Evolutionary conservation across 2,113 vertebrate species (phyloP).

Genomic region (Pelusios castaneus): DNA sequence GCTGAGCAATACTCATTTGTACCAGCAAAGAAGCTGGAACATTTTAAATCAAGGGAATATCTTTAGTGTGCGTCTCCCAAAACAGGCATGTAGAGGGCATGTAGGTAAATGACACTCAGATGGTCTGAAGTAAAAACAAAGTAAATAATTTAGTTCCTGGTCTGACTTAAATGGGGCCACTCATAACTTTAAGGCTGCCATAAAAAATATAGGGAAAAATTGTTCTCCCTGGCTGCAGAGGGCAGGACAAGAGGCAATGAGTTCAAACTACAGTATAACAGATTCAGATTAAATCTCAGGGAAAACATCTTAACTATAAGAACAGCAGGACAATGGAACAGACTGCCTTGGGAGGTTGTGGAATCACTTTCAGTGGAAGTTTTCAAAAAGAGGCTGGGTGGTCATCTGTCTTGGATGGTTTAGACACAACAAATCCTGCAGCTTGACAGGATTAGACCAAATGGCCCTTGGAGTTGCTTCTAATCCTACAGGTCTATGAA

Average conservation of each 20-base stretch:
- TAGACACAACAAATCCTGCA: not conserved
- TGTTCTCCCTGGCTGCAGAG: not conserved
- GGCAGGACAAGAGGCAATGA: not conserved
- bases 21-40: not conserved
- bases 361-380: not conserved
- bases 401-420: not conserved
- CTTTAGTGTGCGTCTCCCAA: not conserved
- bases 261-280: not conserved
- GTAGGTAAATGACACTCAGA: not conserved
- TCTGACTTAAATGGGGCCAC: not conserved
- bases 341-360: not conserved
- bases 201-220: not conserved
- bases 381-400: not conserved
- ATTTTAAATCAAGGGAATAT: constrained; percentile 13
- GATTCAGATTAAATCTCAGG: not conserved
- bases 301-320: not conserved
- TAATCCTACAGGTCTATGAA: not conserved
- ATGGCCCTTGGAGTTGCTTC: not conserved
- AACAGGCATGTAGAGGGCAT: not conserved
- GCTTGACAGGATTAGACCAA: not conserved
- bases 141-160: not conserved
- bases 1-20: constrained; percentile 6
- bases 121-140: not conserved
- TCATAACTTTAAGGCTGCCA: not conserved
- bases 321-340: not conserved